Percentiles rank a stretch among this genome's conserved stretches.
Evolutionary conservation across 2,113 vertebrate species (phyloP).

Genomic region (Syngnathoides biaculeatus): DNA sequence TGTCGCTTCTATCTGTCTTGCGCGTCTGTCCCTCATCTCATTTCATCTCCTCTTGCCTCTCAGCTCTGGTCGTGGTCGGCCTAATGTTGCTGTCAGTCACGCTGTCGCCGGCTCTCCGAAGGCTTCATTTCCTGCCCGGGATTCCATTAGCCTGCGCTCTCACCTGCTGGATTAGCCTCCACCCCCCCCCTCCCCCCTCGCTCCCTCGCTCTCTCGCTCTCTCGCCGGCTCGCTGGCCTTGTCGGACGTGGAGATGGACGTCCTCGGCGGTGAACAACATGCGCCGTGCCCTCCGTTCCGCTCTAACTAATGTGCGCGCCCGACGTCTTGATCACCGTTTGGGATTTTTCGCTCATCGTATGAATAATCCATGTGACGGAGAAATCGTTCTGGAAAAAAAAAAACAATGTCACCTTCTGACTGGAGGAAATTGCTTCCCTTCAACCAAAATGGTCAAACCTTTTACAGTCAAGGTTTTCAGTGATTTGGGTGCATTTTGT

Average conservation of each 20-base stretch:
- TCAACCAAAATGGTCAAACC: too few species aligned
- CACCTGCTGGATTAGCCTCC: constrained; percentile 57
- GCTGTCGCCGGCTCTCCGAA: constrained; percentile 46
- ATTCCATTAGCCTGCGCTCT: constrained; percentile 59
- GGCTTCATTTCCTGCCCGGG: constrained; percentile 57
- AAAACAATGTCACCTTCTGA: not conserved
- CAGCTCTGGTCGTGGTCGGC: constrained; percentile 10
- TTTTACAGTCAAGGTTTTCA: too few species aligned
- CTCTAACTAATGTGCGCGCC: not conserved
- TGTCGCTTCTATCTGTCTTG: constrained; percentile 4
- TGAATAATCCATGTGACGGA: not conserved
- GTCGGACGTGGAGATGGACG: constrained; percentile 27
- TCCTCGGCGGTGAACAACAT: not conserved
- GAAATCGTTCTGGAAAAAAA: too few species aligned
- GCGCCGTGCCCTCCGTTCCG: not conserved
- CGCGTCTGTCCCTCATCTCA: constrained; percentile 1
- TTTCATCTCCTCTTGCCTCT: constrained; percentile 4
- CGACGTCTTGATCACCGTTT: not conserved
- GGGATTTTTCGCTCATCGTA: not conserved
- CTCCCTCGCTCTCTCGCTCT: constrained; percentile 46
- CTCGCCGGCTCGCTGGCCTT: constrained; percentile 48
- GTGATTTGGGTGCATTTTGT: too few species aligned
- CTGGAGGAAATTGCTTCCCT: not conserved
- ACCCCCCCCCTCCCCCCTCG: too few species aligned
- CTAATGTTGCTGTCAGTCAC: constrained; percentile 64